Evolutionary conservation across 1,140 invertebrate genomes (phyloP).

Genomic region (Stegodyphus mimosarum): DNA sequence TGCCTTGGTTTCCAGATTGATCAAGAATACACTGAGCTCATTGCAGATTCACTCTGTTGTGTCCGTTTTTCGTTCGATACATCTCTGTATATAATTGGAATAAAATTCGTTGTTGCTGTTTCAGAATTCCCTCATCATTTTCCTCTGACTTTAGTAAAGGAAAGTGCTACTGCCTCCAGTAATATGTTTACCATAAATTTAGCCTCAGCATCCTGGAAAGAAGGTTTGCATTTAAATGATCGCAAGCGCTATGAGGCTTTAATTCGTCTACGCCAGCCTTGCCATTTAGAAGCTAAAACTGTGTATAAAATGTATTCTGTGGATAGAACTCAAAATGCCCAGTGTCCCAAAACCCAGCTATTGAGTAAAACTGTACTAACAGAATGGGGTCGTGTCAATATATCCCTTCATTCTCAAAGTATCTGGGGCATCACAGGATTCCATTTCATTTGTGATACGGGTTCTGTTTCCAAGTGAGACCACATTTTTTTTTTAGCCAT

Average conservation of each 20-base stretch:
- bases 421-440: constrained; percentile 15
- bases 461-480: no score
- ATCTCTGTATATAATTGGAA: constrained; percentile 19
- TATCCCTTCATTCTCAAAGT: constrained; percentile 27
- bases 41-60: constrained; percentile 23
- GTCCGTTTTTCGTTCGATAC: constrained; percentile 35
- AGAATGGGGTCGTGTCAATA: constrained; percentile 11
- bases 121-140: neutral
- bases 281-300: constrained; percentile 1
- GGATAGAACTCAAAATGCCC: neutral
- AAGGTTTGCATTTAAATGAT: constrained; percentile 9
- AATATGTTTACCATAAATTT: constrained; percentile 11
- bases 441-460: constrained; percentile 7
- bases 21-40: constrained; percentile 3
- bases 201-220: constrained; percentile 8
- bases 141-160: constrained; percentile 7
- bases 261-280: constrained; percentile 4
- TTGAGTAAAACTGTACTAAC: constrained; percentile 2
- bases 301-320: constrained; percentile 2
- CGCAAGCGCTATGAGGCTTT: constrained; percentile 11
- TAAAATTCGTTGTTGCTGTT: constrained; percentile 18
- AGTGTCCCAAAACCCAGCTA: constrained; percentile 6
- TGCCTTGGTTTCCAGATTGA: neutral
- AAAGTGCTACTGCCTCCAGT: neutral
- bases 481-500: no score